Conservation (phyloP, 2,797 vertebrate species). For the Enteromius fasciolatus region DNA sequence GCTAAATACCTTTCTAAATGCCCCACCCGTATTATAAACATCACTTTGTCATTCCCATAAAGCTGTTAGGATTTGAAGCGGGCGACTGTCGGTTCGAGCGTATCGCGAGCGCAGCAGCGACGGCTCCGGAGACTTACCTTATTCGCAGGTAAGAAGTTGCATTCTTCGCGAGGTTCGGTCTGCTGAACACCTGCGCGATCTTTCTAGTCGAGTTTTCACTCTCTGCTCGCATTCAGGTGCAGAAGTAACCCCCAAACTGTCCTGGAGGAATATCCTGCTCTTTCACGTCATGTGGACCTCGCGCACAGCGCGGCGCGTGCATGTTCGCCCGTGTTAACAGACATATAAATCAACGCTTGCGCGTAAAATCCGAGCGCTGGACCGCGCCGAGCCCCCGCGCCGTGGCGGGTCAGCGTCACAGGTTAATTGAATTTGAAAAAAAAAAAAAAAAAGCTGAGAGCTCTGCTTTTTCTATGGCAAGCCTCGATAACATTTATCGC, state of each 20-base stretch:
- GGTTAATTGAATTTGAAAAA: constrained; percentile 32
- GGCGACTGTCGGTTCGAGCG: neutral
- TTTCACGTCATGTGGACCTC: constrained; percentile 39
- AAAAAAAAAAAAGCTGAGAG: neutral
- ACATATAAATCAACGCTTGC: constrained; percentile 29
- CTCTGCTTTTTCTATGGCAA: constrained; percentile 10
- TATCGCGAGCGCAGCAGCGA: neutral
- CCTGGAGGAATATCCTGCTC: constrained; percentile 52
- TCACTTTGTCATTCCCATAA: neutral
- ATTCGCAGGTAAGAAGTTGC: constrained; percentile 53
- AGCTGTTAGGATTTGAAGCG: neutral
- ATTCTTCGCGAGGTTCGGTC: constrained; percentile 33
- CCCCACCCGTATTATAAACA: constrained; percentile 30
- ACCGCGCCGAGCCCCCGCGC: constrained; percentile 1
- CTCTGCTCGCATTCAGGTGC: constrained; percentile 45
- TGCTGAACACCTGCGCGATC: constrained; percentile 50
- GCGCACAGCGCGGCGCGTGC: constrained; percentile 42
- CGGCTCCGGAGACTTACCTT: constrained; percentile 47
- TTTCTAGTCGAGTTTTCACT: constrained; percentile 48
- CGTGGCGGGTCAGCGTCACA: constrained; percentile 26
- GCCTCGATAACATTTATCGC: neutral
- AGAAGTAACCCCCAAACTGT: constrained; percentile 56
- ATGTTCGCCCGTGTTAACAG: constrained; percentile 40
- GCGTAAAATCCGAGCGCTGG: constrained; percentile 14
- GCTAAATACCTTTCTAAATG: neutral